Conservation (phyloP, 2,797 vertebrate genomes). For the Notolepis coatsorum region DNA sequence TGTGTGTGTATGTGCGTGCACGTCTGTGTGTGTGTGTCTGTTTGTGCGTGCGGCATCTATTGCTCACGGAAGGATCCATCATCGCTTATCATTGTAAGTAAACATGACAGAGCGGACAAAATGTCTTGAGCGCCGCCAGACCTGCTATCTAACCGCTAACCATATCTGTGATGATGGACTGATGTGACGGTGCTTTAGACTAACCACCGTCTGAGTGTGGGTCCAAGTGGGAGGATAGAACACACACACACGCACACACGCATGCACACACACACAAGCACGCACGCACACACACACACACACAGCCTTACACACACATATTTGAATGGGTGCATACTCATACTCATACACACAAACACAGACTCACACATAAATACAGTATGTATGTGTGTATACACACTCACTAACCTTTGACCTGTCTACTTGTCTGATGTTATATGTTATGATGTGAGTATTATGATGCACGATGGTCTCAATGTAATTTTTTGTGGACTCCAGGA, state of each 20-base stretch:
- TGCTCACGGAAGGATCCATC: constrained; percentile 77
- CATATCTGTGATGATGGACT: constrained; percentile 83
- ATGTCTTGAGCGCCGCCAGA: constrained; percentile 79
- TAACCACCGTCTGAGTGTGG: constrained; percentile 70
- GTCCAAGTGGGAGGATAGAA: constrained; percentile 41
- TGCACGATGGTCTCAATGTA: no score
- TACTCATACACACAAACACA: background rate
- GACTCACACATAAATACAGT: background rate
- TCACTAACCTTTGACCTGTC: no score
- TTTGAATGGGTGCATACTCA: background rate
- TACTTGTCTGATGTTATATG: no score
- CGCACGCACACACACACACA: background rate
- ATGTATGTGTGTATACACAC: background rate
- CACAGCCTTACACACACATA: no score
- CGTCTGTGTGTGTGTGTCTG: no score
- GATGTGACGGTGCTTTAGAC: constrained; percentile 77
- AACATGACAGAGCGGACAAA: constrained; percentile 84
- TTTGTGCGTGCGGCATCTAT: constrained; percentile 57
- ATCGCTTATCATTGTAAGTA: constrained; percentile 84
- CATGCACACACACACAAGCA: constrained; percentile 27
- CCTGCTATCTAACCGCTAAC: constrained; percentile 75
- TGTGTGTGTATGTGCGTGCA: background rate
- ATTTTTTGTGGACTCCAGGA: no score
- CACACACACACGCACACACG: constrained; percentile 1
- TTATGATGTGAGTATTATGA: no score